Conservation (phyloP, 2,888 invertebrate genomes). For the Microdon myrmicae region DNA sequence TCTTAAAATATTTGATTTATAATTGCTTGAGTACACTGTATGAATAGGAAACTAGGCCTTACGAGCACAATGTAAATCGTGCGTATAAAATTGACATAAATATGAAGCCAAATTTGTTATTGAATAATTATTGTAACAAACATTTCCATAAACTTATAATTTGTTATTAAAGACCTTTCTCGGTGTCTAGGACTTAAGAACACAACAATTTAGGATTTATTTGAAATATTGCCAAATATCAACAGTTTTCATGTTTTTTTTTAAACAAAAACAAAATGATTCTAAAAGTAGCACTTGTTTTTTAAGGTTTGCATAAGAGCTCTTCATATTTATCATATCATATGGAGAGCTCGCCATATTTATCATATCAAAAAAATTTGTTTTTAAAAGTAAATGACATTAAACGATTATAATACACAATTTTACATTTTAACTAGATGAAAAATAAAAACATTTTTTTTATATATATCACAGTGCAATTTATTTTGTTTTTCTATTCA, state of each 20-base stretch:
- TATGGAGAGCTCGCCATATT: no score
- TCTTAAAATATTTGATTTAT: no score
- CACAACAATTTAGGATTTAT: constrained; percentile 22
- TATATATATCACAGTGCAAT: constrained; percentile 17
- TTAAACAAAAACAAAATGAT: constrained; percentile 1
- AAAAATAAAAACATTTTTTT: constrained; percentile 31
- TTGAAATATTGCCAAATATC: constrained; percentile 52
- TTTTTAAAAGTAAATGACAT: constrained; percentile 39
- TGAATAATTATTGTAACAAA: no score
- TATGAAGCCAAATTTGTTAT: no score
- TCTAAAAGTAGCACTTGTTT: constrained; percentile 21
- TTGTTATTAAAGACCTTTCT: no score
- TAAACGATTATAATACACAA: constrained; percentile 47
- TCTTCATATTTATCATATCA: no score
- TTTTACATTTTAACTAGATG: constrained; percentile 41
- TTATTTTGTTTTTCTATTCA: constrained; percentile 6
- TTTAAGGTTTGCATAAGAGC: constrained; percentile 36
- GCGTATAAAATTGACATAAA: no score
- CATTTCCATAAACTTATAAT: no score
- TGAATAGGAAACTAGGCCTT: no score
- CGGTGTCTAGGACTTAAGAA: no score
- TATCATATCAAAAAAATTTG: constrained; percentile 39
- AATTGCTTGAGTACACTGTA: no score
- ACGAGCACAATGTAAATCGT: no score
- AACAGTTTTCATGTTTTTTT: constrained; percentile 35